Evolutionary conservation across 2,113 vertebrate species (phyloP), one percentile per base, ranked within the genome.

Genomic region (Aix galericulata): DNA sequence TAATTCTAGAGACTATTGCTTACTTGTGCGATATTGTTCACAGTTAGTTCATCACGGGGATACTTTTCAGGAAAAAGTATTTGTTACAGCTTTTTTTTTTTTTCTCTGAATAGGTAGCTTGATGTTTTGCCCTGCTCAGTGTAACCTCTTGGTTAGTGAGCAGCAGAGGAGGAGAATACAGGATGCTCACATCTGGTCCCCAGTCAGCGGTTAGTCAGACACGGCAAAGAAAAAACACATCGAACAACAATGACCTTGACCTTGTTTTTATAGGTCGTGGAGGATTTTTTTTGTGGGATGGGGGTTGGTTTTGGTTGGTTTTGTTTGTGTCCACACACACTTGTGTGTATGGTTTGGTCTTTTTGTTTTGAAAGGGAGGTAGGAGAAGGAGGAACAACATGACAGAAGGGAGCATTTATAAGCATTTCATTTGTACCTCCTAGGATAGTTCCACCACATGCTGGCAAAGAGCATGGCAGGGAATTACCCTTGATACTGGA

Each of bases 11-110:
- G 26, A 58, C 6, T 3, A 50, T 12, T 1, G 0, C 2, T 13
- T 1, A 1, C 50, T 23, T 29, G 18, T 13, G 52, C 46, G 44
- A 20, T 2, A 1, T 40, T 48, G 2, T 2, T 11, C 71, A 38
- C 2, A 1, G 15, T 29, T 20, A 4, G 34, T 22, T 15, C 1
- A 0, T 17, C 66, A 59, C 6, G 0, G 0, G 26, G 16, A 11
- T 55, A 6, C 59, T 77, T 72, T 66, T 44, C 52, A 56, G 18
- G 16, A 38, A 22, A 48, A 29, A 71, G 10, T 48, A 42, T 25
- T 44, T 25, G 15, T 38, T 32, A 62, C 8, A 66, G 14, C 22
- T 63, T 50, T 18, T 27, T 68, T 50, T 58, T 50, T 13, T n/a
- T 63, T 22, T 25, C 22, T 50, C 36, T 38, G 58, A 18, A 17